Evolutionary conservation across 2,113 vertebrate genomes (phyloP).

Genomic region (Ctenomys sociabilis): DNA sequence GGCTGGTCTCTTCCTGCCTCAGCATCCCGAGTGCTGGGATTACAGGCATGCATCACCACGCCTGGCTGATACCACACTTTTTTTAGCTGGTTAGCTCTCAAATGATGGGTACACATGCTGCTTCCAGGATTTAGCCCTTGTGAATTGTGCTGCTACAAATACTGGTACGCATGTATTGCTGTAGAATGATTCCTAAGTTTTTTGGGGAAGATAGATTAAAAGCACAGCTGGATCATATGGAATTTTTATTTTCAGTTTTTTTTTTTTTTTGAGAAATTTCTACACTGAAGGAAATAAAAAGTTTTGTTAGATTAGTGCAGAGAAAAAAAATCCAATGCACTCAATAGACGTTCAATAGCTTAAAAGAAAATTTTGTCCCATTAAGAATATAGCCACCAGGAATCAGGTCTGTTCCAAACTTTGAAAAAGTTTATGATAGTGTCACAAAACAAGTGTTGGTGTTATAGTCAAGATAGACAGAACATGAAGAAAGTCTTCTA

Average conservation of each 20-base stretch:
- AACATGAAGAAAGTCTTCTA: background rate
- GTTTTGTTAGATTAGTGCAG: background rate
- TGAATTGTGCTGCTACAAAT: background rate
- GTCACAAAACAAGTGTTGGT: background rate
- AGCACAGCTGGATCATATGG: background rate
- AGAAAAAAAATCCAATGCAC: background rate
- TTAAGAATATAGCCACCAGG: background rate
- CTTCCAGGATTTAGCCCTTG: background rate
- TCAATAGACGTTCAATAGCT: background rate
- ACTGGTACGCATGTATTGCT: background rate
- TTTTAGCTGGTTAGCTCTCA: background rate
- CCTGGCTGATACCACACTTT: too few species aligned
- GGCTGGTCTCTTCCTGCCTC: too few species aligned
- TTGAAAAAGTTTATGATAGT: background rate
- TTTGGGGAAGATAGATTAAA: background rate
- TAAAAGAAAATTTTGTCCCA: slow-evolving; percentile 10
- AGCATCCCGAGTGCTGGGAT: too few species aligned
- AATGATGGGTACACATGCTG: background rate
- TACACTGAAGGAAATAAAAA: background rate
- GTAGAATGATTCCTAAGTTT: background rate
- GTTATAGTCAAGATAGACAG: background rate
- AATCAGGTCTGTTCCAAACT: slow-evolving; percentile 20
- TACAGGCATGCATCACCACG: too few species aligned
- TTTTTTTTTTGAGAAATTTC: background rate
- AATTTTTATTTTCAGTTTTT: background rate